Evolutionary conservation across 2,888 invertebrate species (phyloP).

Genomic region (Scaptomyza parva): DNA sequence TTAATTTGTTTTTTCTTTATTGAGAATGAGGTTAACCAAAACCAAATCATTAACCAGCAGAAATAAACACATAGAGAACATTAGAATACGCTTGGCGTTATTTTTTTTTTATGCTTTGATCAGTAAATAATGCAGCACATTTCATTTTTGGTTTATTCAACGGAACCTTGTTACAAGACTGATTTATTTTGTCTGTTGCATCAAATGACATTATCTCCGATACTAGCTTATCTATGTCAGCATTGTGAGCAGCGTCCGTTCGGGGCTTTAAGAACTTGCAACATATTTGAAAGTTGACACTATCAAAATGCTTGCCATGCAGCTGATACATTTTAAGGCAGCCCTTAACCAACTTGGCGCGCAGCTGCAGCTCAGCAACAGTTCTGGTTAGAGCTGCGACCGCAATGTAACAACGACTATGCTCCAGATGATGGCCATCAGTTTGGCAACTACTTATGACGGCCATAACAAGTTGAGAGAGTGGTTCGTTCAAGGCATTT

Average conservation of each 20-base stretch:
- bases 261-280: conserved; percentile 20
- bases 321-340: conserved; percentile 57
- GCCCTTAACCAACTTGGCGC: conserved; percentile 36
- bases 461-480: conserved; percentile 47
- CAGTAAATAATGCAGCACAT: conserved; percentile 48
- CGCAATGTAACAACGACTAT: conserved; percentile 66
- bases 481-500: conserved; percentile 33
- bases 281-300: conserved; percentile 34
- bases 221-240: conserved; percentile 32
- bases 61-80: not conserved
- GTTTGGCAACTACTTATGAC: conserved; percentile 69
- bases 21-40: no score
- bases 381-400: conserved; percentile 54
- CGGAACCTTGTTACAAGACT: not conserved
- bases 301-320: conserved; percentile 52
- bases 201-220: conserved; percentile 29
- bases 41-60: no score
- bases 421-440: conserved; percentile 56
- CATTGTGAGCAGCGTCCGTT: not conserved
- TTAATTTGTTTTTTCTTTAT: no score
- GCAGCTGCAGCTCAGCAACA: conserved; percentile 41
- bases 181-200: not conserved
- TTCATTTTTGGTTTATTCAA: not conserved
- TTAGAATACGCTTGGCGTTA: not conserved
- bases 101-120: not conserved